Conservation (phyloP, 2,888 invertebrate genomes). For the Aphidius colemani region DNA sequence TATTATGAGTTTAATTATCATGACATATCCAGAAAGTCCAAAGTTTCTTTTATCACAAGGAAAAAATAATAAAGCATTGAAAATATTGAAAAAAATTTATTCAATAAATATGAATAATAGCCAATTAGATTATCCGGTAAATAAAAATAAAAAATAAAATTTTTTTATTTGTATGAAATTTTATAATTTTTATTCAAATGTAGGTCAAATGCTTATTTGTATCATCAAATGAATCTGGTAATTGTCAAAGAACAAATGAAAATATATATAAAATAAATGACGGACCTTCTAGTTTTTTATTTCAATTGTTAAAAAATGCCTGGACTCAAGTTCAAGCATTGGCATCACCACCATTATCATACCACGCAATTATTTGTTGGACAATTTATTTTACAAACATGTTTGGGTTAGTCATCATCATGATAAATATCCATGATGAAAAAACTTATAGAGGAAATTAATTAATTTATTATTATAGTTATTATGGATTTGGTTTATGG, state of each 20-base stretch:
- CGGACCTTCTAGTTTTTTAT: constrained; percentile 11
- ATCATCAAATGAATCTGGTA: constrained; percentile 25
- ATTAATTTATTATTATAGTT: constrained; percentile 57
- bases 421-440: too few relatives aligned
- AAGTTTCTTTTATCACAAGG: constrained; percentile 74
- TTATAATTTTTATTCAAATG: background rate
- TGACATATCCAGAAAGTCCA: constrained; percentile 77
- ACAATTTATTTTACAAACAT: constrained; percentile 71
- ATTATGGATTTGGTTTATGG: constrained; percentile 75
- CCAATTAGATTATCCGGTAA: constrained; percentile 64
- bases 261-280: background rate
- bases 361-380: constrained; percentile 65
- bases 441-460: too few relatives aligned
- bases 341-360: constrained; percentile 64
- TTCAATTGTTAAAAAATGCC: constrained; percentile 56
- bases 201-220: constrained; percentile 27
- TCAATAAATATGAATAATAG: constrained; percentile 62
- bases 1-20: constrained; percentile 65
- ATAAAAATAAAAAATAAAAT: constrained; percentile 25
- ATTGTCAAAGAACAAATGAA: background rate
- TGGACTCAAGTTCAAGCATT: constrained; percentile 65
- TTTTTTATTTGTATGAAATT: background rate
- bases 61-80: constrained; percentile 65
- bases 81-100: constrained; percentile 67
- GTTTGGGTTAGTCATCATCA: constrained; percentile 64